These are phyloP conservation scores for Porites australiensis DNA, from an alignment of 64 coral and sea anemone genomes.

Conservation along the genomic window DNA sequence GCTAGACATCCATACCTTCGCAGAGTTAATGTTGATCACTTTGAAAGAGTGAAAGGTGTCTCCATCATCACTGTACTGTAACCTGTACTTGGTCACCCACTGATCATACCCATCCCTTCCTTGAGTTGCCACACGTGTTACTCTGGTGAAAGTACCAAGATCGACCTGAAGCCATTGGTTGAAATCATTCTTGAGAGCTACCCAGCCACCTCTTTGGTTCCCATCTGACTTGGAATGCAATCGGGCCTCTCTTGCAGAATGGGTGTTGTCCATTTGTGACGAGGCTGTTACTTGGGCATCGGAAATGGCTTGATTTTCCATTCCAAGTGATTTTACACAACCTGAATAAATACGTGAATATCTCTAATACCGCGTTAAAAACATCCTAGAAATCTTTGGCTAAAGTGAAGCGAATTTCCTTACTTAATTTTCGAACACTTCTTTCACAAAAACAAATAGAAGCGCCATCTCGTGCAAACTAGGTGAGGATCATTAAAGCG, in stretches of 20 bases:
- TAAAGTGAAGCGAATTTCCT: too few relatives aligned
- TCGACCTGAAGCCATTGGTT: not conserved
- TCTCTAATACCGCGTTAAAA: too few relatives aligned
- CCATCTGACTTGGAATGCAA: not conserved
- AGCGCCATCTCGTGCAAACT: too few relatives aligned
- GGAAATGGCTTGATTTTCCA: not conserved
- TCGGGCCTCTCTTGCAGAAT: not conserved
- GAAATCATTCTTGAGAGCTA: not conserved
- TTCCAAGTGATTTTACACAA: not conserved
- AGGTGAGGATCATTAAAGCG: too few relatives aligned
- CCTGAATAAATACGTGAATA: not conserved
- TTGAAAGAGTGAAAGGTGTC: not conserved
- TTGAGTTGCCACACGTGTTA: not conserved
- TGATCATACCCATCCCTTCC: not conserved
- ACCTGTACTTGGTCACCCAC: constrained; percentile 4
- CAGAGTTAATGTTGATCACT: not conserved
- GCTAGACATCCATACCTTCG: too few relatives aligned
- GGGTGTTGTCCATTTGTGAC: not conserved
- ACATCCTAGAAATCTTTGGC: too few relatives aligned
- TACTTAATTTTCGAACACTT: too few relatives aligned
- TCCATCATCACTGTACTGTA: not conserved
- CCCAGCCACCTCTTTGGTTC: not conserved
- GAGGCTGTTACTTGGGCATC: not conserved
- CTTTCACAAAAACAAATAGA: too few relatives aligned
- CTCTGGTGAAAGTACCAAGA: not conserved